Percentiles rank a stretch among this genome's conserved stretches.
Evolutionary conservation across 2,888 invertebrate genomes (phyloP).

Genomic region (Brachypterus glaber): DNA sequence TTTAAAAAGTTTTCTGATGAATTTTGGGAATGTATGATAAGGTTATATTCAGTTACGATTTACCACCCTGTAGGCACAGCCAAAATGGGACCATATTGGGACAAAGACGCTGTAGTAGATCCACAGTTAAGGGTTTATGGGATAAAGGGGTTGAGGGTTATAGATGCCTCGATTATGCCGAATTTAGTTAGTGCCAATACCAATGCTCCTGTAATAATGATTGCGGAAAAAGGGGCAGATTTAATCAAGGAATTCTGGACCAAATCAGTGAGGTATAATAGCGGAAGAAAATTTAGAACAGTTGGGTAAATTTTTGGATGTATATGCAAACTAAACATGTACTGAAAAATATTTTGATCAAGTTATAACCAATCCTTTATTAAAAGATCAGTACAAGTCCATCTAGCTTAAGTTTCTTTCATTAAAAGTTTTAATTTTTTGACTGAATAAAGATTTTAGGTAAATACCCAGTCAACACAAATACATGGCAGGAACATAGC

Average conservation of each 20-base stretch:
- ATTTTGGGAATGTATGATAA: constrained; percentile 83
- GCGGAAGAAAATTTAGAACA: no score
- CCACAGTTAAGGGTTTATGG: constrained; percentile 71
- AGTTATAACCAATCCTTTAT: no score
- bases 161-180: constrained; percentile 83
- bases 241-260: constrained; percentile 79
- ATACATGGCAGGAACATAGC: no score
- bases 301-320: no score
- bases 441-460: no score
- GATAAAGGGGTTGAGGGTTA: constrained; percentile 65
- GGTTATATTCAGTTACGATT: constrained; percentile 72
- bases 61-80: constrained; percentile 77
- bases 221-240: constrained; percentile 82
- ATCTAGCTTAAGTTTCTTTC: no score
- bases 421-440: no score
- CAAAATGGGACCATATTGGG: constrained; percentile 86
- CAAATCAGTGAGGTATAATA: constrained; percentile 34
- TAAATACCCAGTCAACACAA: no score
- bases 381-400: no score
- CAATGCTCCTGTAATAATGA: constrained; percentile 81
- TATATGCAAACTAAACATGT: no score
- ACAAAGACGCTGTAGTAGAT: constrained; percentile 74
- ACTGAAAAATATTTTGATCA: no score
- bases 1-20: constrained; percentile 59
- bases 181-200: constrained; percentile 78